Evolutionary conservation across 2,113 vertebrate species (phyloP), one percentile per base, ranked within the genome.

Genomic region (Tachycineta bicolor): DNA sequence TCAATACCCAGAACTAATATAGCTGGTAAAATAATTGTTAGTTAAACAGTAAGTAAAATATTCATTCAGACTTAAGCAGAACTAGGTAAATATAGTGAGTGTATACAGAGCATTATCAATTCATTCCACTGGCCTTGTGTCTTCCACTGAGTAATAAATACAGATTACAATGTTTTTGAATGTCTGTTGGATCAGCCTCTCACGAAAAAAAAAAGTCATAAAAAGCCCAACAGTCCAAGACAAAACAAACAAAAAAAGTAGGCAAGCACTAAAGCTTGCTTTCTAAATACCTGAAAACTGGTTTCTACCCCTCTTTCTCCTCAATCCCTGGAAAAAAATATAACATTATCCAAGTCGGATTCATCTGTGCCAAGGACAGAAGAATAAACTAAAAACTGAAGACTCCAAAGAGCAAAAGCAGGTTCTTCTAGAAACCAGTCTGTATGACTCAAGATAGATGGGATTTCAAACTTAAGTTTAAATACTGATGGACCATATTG

Each of bases 31-130:
- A 87, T 60, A 75, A 88, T 79, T 81, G 87, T 78, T 92, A 70
- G 64, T 56, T 93, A 94, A 92, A 89, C 52, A 89, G 20, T 43
- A 89, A 80, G n/a, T 46, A 74, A 82, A 88, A 90, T 70, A 78
- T 90, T n/a, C 34, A 56, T 80, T 90, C 53, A 29, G 60, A 73
- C 25, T 86, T 91, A 73, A 15, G 8, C 47, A 71, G 90, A 96
- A 70, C 15, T 67, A 60, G 41, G 53, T 74, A 93, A 95, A 90
- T 53, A 81, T 11, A 67, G 33, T 0, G 0, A 41, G 31, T 55
- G 56, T 39, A 67, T 44, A 29, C 50, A 80, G 47, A 86, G 26
- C 17, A 55, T 52, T 74, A 50, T 67, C 0, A 1, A 89, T 86
- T 93, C 37, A 49, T 39, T 52, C 73, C 53, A 77, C 90, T 90